phyloP scores from a whole-genome alignment of 2,113 vertebrate genomes.

The Saimiri boliviensis region DNA sequence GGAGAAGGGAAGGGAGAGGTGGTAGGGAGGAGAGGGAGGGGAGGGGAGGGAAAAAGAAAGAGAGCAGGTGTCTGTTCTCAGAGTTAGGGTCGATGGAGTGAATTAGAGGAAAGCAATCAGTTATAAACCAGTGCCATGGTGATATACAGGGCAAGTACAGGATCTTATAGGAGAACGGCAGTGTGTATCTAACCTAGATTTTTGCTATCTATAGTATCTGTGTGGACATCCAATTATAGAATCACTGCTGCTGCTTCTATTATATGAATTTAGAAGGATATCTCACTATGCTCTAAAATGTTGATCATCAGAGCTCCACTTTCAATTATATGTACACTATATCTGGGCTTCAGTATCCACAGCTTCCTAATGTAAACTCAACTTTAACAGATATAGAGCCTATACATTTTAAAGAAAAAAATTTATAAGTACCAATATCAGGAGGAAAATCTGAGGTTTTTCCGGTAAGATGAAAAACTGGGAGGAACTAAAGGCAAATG shows the following conservation, averaged over 20 bases:
- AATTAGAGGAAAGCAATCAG: not conserved
- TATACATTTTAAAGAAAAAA: not conserved
- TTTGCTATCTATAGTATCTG: not conserved
- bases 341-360: not conserved
- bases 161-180: not conserved
- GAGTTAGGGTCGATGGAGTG: not conserved
- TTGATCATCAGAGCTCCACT: not conserved
- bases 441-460: not conserved
- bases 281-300: not conserved
- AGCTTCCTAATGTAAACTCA: not conserved
- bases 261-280: not conserved
- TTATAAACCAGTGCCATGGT: not conserved
- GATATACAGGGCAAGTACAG: not conserved
- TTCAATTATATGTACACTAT: not conserved
- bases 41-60: not conserved
- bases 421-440: not conserved
- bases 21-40: too few relatives aligned
- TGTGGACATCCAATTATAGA: not conserved
- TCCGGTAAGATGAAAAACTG: not conserved
- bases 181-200: not conserved
- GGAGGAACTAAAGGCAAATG: not conserved
- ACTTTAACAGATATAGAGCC: not conserved
- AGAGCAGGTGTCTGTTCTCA: not conserved
- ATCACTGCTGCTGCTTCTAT: not conserved
- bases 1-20: too few relatives aligned